Conservation (phyloP, 1,140 invertebrate genomes). For the Cotesia chilonis region DNA sequence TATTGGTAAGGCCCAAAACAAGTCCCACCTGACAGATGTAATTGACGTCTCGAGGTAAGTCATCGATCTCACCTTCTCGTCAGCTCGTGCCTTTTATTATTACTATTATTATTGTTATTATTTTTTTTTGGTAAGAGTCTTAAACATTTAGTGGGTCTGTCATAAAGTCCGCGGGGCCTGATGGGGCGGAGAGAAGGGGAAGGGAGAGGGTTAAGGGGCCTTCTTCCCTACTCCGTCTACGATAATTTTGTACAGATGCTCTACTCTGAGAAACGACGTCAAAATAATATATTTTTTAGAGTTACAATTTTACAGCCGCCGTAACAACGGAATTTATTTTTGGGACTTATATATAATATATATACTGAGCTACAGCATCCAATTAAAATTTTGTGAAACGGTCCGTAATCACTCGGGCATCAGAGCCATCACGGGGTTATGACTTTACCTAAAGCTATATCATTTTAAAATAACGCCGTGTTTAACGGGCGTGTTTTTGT, state of each 20-base stretch:
- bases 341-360: slow-evolving; percentile 18
- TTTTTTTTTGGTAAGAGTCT: no score
- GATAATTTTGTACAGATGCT: slow-evolving; percentile 41
- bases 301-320: slow-evolving; percentile 46
- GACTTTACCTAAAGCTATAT: slow-evolving; percentile 48
- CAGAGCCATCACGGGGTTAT: slow-evolving; percentile 48
- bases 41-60: slow-evolving; percentile 29
- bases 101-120: no score
- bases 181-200: not conserved
- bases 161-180: slow-evolving; percentile 19
- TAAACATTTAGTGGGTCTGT: slow-evolving; percentile 1
- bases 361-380: slow-evolving; percentile 41
- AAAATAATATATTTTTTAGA: not conserved
- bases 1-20: no score
- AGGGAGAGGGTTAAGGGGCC: no score
- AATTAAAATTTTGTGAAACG: slow-evolving; percentile 62
- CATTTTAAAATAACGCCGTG: slow-evolving; percentile 5
- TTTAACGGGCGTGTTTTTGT: slow-evolving; percentile 19
- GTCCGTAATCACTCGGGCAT: slow-evolving; percentile 54
- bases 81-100: no score
- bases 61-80: no score
- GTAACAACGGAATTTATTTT: slow-evolving; percentile 46
- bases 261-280: slow-evolving; percentile 17
- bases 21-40: slow-evolving; percentile 4
- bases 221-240: no score